Base-by-base conservation (phyloP, 2,888 invertebrate genomes). In the Helleia helle region DNA sequence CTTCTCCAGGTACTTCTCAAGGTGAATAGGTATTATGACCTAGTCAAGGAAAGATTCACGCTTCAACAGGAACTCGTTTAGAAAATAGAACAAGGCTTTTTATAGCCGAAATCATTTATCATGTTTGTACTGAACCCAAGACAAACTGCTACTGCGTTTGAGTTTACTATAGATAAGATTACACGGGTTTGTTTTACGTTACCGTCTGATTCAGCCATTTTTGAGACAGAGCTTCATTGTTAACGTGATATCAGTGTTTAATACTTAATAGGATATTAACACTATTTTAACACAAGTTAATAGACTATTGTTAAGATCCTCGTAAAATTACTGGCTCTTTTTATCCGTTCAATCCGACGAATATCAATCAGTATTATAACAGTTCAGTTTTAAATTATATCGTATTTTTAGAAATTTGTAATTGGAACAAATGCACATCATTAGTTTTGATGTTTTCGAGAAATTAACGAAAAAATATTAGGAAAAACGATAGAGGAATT, bases 1-100 rank as follows among this genome's bases (percentile, higher is more conserved):
- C 75, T 83, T 81, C 70, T 79, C 64, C 81, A 83, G 81, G 81
- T 83, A 83, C 81, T 83, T 83, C 81, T 80, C 81, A 81, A 81
- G 80, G 80, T 83, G 80, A 83, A 81, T 81, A 80, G 81, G 81
- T 81, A 76, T 76, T 79, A 70, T 70, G 64, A 79, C 69, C 70
- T 74, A 77, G 74, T 64, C 70, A 71, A 73, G 72, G 71, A 75
- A 65, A 68, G 71, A 72, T 70, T 67, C 67, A 67, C 58, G 65
- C 71, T 65, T 62, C 71, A 54, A 79, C 83, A 79, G 83, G 83
- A 80, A 75, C 80, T 73, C 75, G 69, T 73, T 75, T 71, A 71
- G 62, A 68, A 73, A 73, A 73, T 71, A 76, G 69, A 72, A 68
- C 73, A 75, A 70, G 75, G 68, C 67, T 77, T 77, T 77, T 79